Evolutionary conservation across 2,888 invertebrate species (phyloP).

Genomic region (Eupelmus urozonus): DNA sequence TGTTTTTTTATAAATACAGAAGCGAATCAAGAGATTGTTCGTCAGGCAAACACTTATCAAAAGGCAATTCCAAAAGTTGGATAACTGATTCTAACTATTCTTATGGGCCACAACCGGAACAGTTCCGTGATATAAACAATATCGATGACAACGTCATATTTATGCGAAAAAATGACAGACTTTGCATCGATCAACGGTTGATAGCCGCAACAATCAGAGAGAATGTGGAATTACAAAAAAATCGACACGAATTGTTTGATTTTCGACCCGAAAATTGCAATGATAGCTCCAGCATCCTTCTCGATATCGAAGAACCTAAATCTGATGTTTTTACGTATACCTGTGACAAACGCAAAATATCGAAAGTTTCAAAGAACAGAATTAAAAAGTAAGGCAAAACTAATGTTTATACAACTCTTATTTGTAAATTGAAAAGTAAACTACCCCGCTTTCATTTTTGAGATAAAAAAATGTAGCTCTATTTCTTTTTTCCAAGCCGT

Average conservation of each 20-base stretch:
- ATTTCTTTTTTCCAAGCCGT: too few relatives aligned
- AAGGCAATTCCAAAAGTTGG: neutral
- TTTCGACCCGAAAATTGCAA: neutral
- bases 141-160: neutral
- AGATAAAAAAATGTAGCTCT: too few relatives aligned
- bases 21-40: slow-evolving; percentile 11
- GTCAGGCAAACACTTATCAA: neutral
- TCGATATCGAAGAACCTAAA: slow-evolving; percentile 22
- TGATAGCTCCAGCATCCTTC: neutral
- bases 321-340: neutral
- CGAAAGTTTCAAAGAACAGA: neutral
- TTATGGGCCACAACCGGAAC: too few relatives aligned
- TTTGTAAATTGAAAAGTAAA: slow-evolving; percentile 60
- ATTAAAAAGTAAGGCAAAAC: neutral
- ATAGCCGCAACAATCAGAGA: neutral
- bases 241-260: neutral
- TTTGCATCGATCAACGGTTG: slow-evolving; percentile 5
- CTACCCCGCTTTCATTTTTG: too few relatives aligned
- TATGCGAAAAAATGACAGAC: neutral
- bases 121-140: too few relatives aligned
- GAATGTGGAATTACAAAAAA: neutral
- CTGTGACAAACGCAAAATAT: neutral
- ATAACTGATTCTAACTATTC: neutral
- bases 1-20: too few relatives aligned
- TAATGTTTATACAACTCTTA: slow-evolving; percentile 16